phyloP scores from a whole-genome alignment of 2,113 vertebrate genomes.

The Pardalotus punctatus region DNA sequence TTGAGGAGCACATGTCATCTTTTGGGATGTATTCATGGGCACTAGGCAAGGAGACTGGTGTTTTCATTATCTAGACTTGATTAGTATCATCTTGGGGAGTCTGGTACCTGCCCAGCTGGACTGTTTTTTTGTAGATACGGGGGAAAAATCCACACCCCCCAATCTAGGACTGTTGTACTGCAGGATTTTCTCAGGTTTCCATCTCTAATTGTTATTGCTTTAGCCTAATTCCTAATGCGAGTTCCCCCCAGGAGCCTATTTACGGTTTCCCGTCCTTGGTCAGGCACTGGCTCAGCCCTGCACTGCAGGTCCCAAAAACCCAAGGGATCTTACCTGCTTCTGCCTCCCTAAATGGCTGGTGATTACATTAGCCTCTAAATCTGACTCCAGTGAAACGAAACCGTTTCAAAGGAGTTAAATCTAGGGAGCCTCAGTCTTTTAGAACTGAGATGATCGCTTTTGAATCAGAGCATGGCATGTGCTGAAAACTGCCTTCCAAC shows the following conservation, averaged over 20 bases:
- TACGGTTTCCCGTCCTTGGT: neutral
- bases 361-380: neutral
- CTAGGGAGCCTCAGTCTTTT: neutral
- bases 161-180: neutral
- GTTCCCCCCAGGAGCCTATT: neutral
- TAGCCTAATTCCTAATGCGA: neutral
- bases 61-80: neutral
- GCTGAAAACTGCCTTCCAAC: neutral
- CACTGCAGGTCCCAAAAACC: neutral
- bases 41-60: neutral
- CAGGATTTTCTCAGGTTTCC: neutral
- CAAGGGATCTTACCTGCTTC: neutral
- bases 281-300: neutral
- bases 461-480: neutral
- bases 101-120: neutral
- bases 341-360: neutral
- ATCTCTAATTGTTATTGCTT: neutral
- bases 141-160: rapidly evolving
- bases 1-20: rapidly evolving
- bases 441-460: neutral
- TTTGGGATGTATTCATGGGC: neutral
- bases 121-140: neutral
- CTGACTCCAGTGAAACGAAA: neutral
- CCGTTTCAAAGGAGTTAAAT: neutral
- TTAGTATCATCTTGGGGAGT: neutral